A percentile compares a stretch with the other conserved stretches of the same genome.
Conservation (phyloP, 2,113 vertebrate genomes). For the Tychaedon coryphoeus region DNA sequence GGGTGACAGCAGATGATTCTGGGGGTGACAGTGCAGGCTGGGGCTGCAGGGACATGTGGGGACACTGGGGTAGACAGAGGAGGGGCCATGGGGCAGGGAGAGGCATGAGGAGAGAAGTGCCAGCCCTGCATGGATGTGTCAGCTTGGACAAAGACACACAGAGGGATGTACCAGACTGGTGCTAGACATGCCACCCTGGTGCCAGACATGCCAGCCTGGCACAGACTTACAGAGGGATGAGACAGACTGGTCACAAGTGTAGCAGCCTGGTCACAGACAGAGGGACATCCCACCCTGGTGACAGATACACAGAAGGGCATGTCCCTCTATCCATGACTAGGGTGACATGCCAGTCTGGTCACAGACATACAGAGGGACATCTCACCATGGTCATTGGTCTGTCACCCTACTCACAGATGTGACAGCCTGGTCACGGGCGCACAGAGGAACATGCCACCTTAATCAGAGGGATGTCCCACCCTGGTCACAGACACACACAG, state of each 20-base stretch:
- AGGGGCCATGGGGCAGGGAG: neutral
- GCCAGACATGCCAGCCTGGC: neutral
- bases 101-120: neutral
- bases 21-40: neutral
- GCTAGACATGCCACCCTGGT: neutral
- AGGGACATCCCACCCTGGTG: neutral
- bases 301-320: neutral
- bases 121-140: neutral
- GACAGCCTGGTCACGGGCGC: neutral
- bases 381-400: neutral
- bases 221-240: neutral
- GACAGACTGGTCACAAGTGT: neutral
- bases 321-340: neutral
- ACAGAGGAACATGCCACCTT: neutral
- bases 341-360: neutral
- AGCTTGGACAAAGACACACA: neutral
- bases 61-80: neutral
- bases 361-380: neutral
- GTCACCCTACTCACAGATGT: neutral
- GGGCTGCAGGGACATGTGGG: accelerated
- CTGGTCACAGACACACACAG: neutral
- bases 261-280: neutral
- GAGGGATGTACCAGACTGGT: neutral
- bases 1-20: neutral
- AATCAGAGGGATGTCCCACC: neutral